Conservation (phyloP, 2,888 invertebrate species). For the Clanis bilineata region DNA sequence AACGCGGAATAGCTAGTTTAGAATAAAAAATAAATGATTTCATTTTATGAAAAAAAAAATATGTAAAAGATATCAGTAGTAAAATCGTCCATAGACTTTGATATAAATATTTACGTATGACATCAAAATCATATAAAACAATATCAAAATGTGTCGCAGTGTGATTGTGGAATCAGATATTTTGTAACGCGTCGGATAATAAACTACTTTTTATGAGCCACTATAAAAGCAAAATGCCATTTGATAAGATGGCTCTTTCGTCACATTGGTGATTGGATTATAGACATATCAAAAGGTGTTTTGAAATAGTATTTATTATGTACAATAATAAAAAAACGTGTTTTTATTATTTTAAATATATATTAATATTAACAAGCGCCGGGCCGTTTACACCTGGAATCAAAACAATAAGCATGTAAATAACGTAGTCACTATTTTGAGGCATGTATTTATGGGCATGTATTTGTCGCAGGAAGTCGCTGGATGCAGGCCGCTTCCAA, state of each 20-base stretch:
- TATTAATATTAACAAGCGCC: no score
- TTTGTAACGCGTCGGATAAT: not conserved
- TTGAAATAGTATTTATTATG: not conserved
- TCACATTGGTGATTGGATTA: not conserved
- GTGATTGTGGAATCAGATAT: conserved; percentile 6
- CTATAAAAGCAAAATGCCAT: conserved; percentile 9
- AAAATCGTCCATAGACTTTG: conserved; percentile 2
- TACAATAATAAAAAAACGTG: not conserved
- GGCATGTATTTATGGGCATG: no score
- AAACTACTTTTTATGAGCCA: conserved; percentile 10
- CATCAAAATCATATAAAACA: conserved; percentile 1
- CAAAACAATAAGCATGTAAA: no score
- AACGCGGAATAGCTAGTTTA: no score
- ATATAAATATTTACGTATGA: not conserved
- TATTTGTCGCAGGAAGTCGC: no score
- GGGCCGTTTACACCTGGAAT: no score
- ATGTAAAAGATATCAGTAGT: not conserved
- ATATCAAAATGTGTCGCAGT: conserved; percentile 3
- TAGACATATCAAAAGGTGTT: not conserved
- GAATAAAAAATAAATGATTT: not conserved
- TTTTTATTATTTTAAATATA: not conserved
- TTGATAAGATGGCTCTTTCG: conserved; percentile 9
- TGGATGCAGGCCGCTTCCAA: no score
- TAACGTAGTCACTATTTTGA: no score
- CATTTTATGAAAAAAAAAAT: not conserved